These are phyloP conservation scores for Varecia variegata DNA, from an alignment of 2,797 vertebrate species.

Conservation along the genomic window DNA sequence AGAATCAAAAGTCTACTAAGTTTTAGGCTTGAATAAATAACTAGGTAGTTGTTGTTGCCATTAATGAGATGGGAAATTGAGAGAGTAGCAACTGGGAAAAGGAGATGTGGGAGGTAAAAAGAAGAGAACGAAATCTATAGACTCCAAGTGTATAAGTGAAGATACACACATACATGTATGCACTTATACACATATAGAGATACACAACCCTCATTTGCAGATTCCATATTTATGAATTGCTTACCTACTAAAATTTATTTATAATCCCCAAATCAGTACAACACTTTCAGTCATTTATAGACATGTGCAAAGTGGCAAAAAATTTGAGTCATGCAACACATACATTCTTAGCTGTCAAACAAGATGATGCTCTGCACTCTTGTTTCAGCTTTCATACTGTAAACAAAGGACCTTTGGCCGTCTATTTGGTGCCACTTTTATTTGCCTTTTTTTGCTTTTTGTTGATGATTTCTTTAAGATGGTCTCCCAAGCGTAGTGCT, in stretches of 20 bases:
- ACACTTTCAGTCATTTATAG: not conserved
- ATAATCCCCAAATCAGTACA: not conserved
- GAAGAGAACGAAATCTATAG: not conserved
- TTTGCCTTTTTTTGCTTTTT: not conserved
- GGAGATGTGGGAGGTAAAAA: not conserved
- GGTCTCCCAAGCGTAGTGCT: not conserved
- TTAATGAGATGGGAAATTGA: not conserved
- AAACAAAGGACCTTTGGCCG: not conserved
- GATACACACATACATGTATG: not conserved
- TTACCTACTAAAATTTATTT: not conserved
- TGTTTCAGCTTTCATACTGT: not conserved
- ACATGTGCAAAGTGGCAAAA: not conserved
- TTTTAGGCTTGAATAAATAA: constrained; percentile 6
- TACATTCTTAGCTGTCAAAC: not conserved
- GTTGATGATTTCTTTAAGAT: not conserved
- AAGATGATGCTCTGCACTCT: not conserved
- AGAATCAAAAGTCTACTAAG: not conserved
- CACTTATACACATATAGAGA: not conserved
- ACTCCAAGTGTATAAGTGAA: not conserved
- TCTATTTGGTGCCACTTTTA: not conserved
- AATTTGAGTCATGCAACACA: not conserved
- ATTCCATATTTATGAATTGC: not conserved
- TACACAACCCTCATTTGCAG: not conserved
- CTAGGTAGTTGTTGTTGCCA: not conserved
- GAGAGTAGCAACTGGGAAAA: not conserved